Evolutionary conservation across 2,797 vertebrate genomes (phyloP).

Genomic region (Jordanella pulchra): DNA sequence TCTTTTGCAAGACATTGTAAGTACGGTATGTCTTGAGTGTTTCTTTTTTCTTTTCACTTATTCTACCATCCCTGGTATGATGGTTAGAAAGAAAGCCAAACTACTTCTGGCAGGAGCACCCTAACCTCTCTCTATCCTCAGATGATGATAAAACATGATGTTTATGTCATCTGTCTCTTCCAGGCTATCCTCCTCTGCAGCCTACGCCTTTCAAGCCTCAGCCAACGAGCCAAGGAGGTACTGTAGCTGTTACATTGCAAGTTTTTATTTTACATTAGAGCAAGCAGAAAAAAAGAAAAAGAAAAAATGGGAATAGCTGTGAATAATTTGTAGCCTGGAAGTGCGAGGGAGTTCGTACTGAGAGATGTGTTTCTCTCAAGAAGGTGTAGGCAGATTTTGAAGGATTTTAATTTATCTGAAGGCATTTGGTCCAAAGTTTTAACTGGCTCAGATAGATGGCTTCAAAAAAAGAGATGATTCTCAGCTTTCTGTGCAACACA

Average conservation of each 20-base stretch:
- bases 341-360: slow-evolving; percentile 53
- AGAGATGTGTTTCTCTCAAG: slow-evolving; percentile 54
- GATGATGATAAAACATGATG: slow-evolving; percentile 42
- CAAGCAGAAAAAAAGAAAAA: slow-evolving; percentile 19
- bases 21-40: background rate
- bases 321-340: slow-evolving; percentile 54
- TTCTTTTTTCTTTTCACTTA: slow-evolving; percentile 15
- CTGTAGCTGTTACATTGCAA: slow-evolving; percentile 20
- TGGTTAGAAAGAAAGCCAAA: slow-evolving; percentile 33
- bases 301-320: slow-evolving; percentile 37
- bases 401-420: slow-evolving; percentile 42
- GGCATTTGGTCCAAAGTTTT: slow-evolving; percentile 39
- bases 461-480: slow-evolving; percentile 1
- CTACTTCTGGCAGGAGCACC: slow-evolving; percentile 4
- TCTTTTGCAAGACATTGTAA: background rate
- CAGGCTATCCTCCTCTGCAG: slow-evolving; percentile 70
- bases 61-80: slow-evolving; percentile 12
- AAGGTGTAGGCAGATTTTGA: slow-evolving; percentile 47
- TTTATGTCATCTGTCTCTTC: slow-evolving; percentile 36
- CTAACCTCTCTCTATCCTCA: slow-evolving; percentile 15
- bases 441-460: slow-evolving; percentile 5
- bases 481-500: background rate
- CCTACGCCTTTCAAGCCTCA: slow-evolving; percentile 64
- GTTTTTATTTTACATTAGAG: slow-evolving; percentile 28
- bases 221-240: slow-evolving; percentile 65